Percentiles rank a stretch among this genome's conserved stretches.
Evolutionary conservation across 2,888 invertebrate species (phyloP).

Genomic region (Eurois occulta): DNA sequence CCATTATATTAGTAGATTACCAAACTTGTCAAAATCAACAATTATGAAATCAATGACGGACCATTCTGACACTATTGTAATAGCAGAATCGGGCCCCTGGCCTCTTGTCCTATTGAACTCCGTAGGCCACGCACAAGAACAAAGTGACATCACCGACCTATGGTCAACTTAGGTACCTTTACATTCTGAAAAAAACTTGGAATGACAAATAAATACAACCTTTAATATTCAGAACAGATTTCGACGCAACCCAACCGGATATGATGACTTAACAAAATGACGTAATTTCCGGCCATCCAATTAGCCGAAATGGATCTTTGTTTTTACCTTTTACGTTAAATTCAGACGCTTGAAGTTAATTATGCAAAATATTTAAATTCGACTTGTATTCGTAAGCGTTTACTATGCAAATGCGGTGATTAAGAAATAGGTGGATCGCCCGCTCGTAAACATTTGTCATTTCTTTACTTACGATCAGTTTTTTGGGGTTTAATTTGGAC

Average conservation of each 20-base stretch:
- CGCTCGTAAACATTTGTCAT: not conserved
- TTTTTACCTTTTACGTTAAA: conserved; percentile 52
- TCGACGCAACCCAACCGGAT: conserved; percentile 38
- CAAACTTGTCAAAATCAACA: too few relatives aligned
- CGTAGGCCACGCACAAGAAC: not conserved
- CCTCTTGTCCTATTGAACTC: not conserved
- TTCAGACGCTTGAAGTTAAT: conserved; percentile 48
- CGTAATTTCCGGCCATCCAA: conserved; percentile 60
- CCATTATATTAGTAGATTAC: too few relatives aligned
- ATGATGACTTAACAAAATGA: conserved; percentile 55
- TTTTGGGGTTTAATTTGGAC: not conserved
- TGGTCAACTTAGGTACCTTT: not conserved
- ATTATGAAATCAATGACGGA: too few relatives aligned
- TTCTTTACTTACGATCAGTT: not conserved
- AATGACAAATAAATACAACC: not conserved
- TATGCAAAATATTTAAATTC: conserved; percentile 47
- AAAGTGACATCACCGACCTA: not conserved
- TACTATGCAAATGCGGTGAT: conserved; percentile 15
- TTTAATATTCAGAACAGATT: conserved; percentile 32
- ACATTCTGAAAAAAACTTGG: not conserved
- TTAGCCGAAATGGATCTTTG: conserved; percentile 61
- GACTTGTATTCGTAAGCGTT: conserved; percentile 40
- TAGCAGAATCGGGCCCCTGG: too few relatives aligned
- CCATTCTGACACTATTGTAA: too few relatives aligned
- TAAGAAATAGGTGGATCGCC: conserved; percentile 1